phyloP scores from a whole-genome alignment of 2,888 invertebrate genomes.

The Patella caerulea region DNA sequence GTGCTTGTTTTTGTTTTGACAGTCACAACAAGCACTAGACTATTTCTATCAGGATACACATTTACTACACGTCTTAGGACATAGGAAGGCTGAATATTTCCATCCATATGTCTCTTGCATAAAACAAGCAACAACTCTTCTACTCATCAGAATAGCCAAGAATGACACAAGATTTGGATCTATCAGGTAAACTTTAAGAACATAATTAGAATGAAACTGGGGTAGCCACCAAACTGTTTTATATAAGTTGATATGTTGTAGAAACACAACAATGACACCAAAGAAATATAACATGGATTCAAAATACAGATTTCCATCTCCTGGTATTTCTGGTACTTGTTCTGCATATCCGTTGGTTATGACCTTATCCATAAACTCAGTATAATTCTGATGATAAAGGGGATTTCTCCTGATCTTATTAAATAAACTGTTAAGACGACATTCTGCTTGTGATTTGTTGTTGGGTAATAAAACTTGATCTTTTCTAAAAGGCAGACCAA shows the following conservation, averaged over 20 bases:
- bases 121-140: conserved; percentile 84
- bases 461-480: conserved; percentile 17
- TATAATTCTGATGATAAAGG: conserved; percentile 17
- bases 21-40: no score
- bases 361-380: conserved; percentile 15
- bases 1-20: no score
- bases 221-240: conserved; percentile 98
- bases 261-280: conserved; percentile 79
- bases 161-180: conserved; percentile 89
- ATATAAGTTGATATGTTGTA: conserved; percentile 95
- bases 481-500: conserved; percentile 21
- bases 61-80: no score
- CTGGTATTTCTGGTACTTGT: conserved; percentile 74
- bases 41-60: no score
- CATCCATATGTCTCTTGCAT: no score
- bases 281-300: conserved; percentile 88
- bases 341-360: conserved; percentile 23
- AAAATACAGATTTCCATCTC: conserved; percentile 86
- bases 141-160: conserved; percentile 84
- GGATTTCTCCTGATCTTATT: conserved; percentile 10
- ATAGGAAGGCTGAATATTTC: no score
- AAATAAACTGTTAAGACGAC: conserved; percentile 8
- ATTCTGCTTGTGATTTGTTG: conserved; percentile 14
- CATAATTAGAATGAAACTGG: conserved; percentile 88
- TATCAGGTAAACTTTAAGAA: conserved; percentile 94